Evolutionary conservation across 2,888 invertebrate genomes (phyloP).

Genomic region (Aphidius colemani): DNA sequence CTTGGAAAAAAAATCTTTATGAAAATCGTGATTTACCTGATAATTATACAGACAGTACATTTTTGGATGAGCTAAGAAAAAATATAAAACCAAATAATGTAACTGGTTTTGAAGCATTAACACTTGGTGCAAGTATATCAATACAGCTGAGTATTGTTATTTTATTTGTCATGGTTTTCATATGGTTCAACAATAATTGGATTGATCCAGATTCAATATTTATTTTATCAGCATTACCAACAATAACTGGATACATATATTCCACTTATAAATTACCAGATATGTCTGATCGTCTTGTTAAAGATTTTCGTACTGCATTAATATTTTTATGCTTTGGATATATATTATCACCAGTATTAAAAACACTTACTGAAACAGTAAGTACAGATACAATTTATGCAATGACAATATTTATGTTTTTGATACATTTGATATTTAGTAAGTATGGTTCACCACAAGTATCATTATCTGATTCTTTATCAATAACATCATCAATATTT

Average conservation of each 20-base stretch:
- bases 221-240: constrained; percentile 63
- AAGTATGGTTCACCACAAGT: constrained; percentile 89
- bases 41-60: constrained; percentile 88
- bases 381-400: constrained; percentile 98
- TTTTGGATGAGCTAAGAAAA: constrained; percentile 81
- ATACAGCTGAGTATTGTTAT: constrained; percentile 80
- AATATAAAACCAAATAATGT: constrained; percentile 82
- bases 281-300: constrained; percentile 46
- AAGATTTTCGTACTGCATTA: constrained; percentile 77
- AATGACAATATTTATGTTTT: constrained; percentile 85
- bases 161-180: constrained; percentile 73
- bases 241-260: constrained; percentile 68
- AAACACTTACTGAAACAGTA: constrained; percentile 94
- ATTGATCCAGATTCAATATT: constrained; percentile 70
- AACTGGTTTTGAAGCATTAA: constrained; percentile 70
- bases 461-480: constrained; percentile 88
- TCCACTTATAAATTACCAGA: constrained; percentile 58
- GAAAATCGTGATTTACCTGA: constrained; percentile 86
- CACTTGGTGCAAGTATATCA: constrained; percentile 78
- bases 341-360: constrained; percentile 86
- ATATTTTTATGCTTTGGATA: constrained; percentile 87
- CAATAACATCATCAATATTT: constrained; percentile 93
- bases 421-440: constrained; percentile 87
- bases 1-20: constrained; percentile 90
- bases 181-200: constrained; percentile 73